These are phyloP conservation scores for Ptychobarbus kaznakovi DNA, from an alignment of 2,797 vertebrate genomes.

Conservation along the genomic window DNA sequence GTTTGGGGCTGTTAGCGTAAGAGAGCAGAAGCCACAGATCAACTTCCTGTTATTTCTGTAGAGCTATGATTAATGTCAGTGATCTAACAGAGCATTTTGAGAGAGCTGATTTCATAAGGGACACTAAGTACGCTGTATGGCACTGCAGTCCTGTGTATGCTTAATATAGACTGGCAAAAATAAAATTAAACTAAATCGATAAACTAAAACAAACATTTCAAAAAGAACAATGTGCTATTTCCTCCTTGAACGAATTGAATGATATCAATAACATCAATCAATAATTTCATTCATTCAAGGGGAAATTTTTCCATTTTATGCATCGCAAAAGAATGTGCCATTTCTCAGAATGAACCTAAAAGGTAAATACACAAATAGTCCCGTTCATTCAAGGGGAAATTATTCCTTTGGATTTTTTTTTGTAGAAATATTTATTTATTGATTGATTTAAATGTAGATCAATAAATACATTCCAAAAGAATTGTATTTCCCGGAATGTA, in stretches of 20 bases:
- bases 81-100: not conserved
- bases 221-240: not conserved
- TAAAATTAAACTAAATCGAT: not conserved
- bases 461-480: too few relatives aligned
- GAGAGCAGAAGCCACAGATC: slow-evolving; percentile 67
- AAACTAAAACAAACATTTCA: too few relatives aligned
- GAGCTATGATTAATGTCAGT: slow-evolving; percentile 21
- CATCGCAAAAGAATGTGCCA: too few relatives aligned
- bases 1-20: slow-evolving; percentile 64
- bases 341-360: too few relatives aligned
- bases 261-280: not conserved
- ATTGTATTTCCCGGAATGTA: not conserved
- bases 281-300: not conserved
- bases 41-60: slow-evolving; percentile 80
- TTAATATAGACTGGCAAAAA: not conserved
- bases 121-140: not conserved
- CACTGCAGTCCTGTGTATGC: not conserved
- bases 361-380: too few relatives aligned
- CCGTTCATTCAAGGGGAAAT: not conserved
- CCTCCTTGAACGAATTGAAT: not conserved
- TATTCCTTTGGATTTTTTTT: not conserved
- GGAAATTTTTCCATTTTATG: not conserved
- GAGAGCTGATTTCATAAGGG: slow-evolving; percentile 2
- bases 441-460: too few relatives aligned
- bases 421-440: too few relatives aligned